Percentiles rank a stretch among this genome's conserved stretches.
Conservation (phyloP, 2,888 invertebrate species). For the Trichopria drosophilae region DNA sequence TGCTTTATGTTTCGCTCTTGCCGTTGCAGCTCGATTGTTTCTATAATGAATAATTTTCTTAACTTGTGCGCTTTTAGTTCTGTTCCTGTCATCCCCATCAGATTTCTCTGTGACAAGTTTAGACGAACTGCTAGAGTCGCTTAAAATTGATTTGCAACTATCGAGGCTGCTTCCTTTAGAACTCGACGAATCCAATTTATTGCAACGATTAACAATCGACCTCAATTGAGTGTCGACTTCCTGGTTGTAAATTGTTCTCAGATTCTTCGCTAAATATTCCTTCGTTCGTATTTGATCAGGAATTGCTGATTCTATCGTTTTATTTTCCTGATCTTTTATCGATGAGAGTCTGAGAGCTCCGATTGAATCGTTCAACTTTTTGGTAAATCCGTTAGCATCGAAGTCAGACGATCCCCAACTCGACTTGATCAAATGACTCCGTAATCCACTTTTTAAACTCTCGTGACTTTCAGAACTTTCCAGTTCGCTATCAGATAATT, state of each 20-base stretch:
- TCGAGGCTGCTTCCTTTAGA: slow-evolving; percentile 50
- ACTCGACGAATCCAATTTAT: slow-evolving; percentile 38
- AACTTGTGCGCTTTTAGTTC: slow-evolving; percentile 48
- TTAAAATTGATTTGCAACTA: slow-evolving; percentile 48
- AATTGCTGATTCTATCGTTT: too few relatives aligned
- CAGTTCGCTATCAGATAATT: slow-evolving; percentile 45
- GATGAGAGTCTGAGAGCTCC: too few relatives aligned
- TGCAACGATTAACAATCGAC: slow-evolving; percentile 28
- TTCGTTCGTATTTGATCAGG: too few relatives aligned
- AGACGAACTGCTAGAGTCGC: slow-evolving; percentile 49
- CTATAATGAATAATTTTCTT: slow-evolving; percentile 61
- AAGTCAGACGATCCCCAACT: slow-evolving; percentile 26
- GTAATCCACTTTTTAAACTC: slow-evolving; percentile 45
- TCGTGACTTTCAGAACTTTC: slow-evolving; percentile 51
- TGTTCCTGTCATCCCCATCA: slow-evolving; percentile 42
- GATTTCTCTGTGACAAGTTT: slow-evolving; percentile 35
- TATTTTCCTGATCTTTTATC: too few relatives aligned
- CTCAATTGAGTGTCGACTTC: slow-evolving; percentile 25
- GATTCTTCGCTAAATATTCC: slow-evolving; percentile 10
- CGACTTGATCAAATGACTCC: slow-evolving; percentile 43
- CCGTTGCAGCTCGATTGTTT: slow-evolving; percentile 67
- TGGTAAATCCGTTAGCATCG: slow-evolving; percentile 27
- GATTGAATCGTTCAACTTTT: too few relatives aligned
- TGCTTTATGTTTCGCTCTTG: slow-evolving; percentile 65
- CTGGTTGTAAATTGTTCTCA: slow-evolving; percentile 24